Base-by-base conservation (phyloP, 2,888 invertebrate species). In the Polydrusus cervinus region DNA sequence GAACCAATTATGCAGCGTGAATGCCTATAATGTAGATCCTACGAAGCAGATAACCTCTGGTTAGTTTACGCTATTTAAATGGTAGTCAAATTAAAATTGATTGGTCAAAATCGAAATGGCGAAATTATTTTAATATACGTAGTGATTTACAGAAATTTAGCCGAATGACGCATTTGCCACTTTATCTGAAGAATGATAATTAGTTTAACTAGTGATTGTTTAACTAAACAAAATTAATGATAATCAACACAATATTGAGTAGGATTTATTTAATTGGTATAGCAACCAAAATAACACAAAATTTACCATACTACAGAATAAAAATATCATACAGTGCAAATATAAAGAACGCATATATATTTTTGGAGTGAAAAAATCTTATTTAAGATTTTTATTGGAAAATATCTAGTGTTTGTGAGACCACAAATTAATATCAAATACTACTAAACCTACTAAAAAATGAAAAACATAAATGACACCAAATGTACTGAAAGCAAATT, bases 1-100 rank as follows among this genome's bases (percentile, higher is more conserved):
- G 13, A 66, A 47, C 8, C n/a, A 16, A 66, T 66, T 66, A 66
- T 66, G 65, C 65, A 66, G 65, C 20, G 65, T 66, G 47, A 47
- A 66, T 13, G 9, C n/a, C 30, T 34, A 34, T 25, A 55, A 34
- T 34, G 6, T 14, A 55, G 55, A 55, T 55, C 34, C 30, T 14
- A 55, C 34, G 34, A 55, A 55, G 34, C 34, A 34, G 34, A 55
- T 55, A 34, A 55, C 55, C 14, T 55, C 6, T 53, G 53, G 51
- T 51, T n/a, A 25, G 53, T 9, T 55, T 14, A 55, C 55, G 14
- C 7, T 53, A 53, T n/a, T 53, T 55, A 9, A 34, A 55, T 55
- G 1, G 8, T 11, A 51, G 13, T 49, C 16, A 49, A 49, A 49
- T 49, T 49, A 6, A 16, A 49, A 5, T 53, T 53, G n/a, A 20